Conservation (phyloP, 2,797 vertebrate species). For the Toxotes lorentzi region DNA sequence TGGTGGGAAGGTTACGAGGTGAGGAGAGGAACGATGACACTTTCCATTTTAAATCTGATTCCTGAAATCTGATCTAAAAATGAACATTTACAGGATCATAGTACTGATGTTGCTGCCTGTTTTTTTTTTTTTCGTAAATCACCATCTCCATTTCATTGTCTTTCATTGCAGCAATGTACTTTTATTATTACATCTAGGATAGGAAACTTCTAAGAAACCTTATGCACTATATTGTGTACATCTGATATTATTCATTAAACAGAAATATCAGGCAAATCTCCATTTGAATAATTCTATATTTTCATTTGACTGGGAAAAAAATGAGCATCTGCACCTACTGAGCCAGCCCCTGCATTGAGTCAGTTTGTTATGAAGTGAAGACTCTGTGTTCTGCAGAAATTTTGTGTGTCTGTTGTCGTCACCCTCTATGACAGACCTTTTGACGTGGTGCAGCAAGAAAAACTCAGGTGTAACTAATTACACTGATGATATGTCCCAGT, state of each 20-base stretch:
- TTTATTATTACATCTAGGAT: background rate
- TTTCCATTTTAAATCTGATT: background rate
- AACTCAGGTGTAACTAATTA: too few species aligned
- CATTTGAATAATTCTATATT: background rate
- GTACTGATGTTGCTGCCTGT: background rate
- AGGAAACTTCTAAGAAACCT: background rate
- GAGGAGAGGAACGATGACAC: background rate
- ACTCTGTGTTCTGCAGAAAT: background rate
- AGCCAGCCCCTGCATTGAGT: too few species aligned
- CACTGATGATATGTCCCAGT: too few species aligned
- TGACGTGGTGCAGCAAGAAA: background rate
- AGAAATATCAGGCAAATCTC: background rate
- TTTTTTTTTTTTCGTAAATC: background rate
- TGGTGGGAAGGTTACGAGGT: background rate
- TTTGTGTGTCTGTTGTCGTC: background rate
- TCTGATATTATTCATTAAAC: background rate
- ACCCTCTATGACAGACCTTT: background rate
- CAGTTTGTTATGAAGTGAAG: background rate
- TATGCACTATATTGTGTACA: background rate
- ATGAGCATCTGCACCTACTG: background rate
- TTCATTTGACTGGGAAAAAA: background rate
- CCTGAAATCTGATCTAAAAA: slow-evolving; percentile 13
- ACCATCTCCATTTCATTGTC: background rate
- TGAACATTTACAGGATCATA: background rate
- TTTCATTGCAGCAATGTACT: background rate